These are phyloP conservation scores for Melanargia galathea DNA, from an alignment of 2,888 invertebrate species.

Conservation along the genomic window DNA sequence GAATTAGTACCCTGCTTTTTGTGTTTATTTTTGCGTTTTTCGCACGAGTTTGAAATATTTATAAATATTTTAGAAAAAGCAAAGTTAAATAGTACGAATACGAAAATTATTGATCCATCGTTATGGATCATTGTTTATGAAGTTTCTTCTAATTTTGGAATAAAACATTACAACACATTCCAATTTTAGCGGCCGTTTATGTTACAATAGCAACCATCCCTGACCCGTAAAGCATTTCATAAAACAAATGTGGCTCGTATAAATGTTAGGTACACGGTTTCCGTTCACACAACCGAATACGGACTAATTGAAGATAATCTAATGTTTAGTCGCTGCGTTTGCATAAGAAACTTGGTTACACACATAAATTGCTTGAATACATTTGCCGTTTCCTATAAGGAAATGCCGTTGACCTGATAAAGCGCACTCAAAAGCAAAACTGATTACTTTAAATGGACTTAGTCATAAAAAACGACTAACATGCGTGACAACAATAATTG, in stretches of 20 bases:
- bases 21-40: too few relatives aligned
- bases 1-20: too few relatives aligned
- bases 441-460: constrained; percentile 17
- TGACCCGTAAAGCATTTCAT: background rate
- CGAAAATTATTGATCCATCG: background rate
- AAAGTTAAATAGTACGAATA: too few relatives aligned
- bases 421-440: constrained; percentile 15
- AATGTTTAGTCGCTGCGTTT: constrained; percentile 40
- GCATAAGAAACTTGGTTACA: constrained; percentile 36
- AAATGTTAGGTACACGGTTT: constrained; percentile 31
- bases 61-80: too few relatives aligned
- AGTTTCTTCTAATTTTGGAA: too few relatives aligned
- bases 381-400: constrained; percentile 33
- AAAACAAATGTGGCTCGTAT: constrained; percentile 7
- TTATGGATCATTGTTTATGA: too few relatives aligned
- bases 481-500: too few relatives aligned
- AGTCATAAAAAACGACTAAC: constrained; percentile 14
- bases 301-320: constrained; percentile 46
- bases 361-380: constrained; percentile 31
- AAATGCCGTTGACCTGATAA: constrained; percentile 32
- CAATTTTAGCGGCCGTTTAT: background rate
- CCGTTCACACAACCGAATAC: constrained; percentile 45
- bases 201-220: background rate
- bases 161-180: too few relatives aligned
- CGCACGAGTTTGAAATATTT: too few relatives aligned